Evolutionary conservation across 2,113 vertebrate species (phyloP).

Genomic region (Esox niger): DNA sequence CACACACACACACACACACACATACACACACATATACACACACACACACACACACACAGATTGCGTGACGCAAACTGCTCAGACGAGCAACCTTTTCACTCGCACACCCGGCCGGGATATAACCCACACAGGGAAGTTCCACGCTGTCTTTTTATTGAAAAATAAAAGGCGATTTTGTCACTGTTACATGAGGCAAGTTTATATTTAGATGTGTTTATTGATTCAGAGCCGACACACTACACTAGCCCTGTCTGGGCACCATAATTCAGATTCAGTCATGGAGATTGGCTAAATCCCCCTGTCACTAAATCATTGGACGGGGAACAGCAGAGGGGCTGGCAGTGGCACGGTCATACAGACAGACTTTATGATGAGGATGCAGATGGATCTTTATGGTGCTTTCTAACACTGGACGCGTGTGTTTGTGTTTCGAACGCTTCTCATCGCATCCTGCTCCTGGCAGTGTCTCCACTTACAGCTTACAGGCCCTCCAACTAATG

Average conservation of each 20-base stretch:
- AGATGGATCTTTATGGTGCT: too few relatives aligned
- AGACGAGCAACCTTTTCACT: too few relatives aligned
- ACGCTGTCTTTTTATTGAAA: constrained; percentile 55
- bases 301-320: constrained; percentile 52
- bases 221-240: constrained; percentile 65
- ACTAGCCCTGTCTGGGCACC: constrained; percentile 54
- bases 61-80: neutral
- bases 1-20: constrained; percentile 4
- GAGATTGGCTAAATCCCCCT: constrained; percentile 54
- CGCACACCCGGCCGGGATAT: neutral
- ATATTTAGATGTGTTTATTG: constrained; percentile 72
- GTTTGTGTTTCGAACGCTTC: neutral
- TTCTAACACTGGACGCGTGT: neutral
- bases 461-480: too few relatives aligned
- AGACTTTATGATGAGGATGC: neutral
- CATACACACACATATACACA: constrained; percentile 20
- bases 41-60: constrained; percentile 5
- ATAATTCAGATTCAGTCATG: constrained; percentile 55
- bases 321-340: constrained; percentile 10
- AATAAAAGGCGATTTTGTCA: constrained; percentile 58
- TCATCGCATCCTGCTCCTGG: too few relatives aligned
- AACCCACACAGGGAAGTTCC: neutral
- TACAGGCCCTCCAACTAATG: too few relatives aligned
- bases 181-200: constrained; percentile 67
- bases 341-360: neutral